Evolutionary conservation across 2,797 vertebrate species (phyloP), one percentile per base, ranked within the genome.

Genomic region (Rhincodon typus): DNA sequence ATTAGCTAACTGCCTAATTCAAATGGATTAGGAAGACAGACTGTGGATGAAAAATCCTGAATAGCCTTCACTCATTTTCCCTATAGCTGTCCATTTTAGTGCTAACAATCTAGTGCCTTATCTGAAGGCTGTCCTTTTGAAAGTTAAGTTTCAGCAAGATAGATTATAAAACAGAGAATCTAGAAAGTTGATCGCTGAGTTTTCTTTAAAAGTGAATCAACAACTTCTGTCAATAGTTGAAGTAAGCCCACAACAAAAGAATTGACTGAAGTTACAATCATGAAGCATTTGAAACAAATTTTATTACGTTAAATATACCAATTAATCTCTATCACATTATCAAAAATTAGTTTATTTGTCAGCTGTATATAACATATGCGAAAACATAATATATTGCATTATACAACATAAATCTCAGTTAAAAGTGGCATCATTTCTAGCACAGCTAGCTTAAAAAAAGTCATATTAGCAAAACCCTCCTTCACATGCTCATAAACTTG

Each of bases 1-100:
- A 94, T 94, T 94, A 94, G 67, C 42, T 72, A 94, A 94, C 93
- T 34, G 70, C 69, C 46, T 77, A 77, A 95, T 77, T 95, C 46
- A 95, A 77, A 95, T 77, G 94, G 94, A 77, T 95, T 95, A 74
- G 70, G 70, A 74, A 77, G 69, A 34, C 70, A 21, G 70, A 5
- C 70, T 77, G 27, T 50, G 70, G 70, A 77, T 95, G 94, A 95
- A 95, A 95, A 95, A 50, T 46, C 57, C 87, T 90, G 57, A 91
- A 91, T 66, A 66, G 27, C 53, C 42, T 95, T 95, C 57, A 77
- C 42, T 95, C 94, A 95, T 46, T 94, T 69, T 66, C 91, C 6
- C n/a, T 5, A 94, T 74, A 46, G 74, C 94, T 57, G 46, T 77
- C 70, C 72, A 15, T 95, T 34, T 27, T 70, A 74, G 94, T 53